Percentiles rank a stretch among this genome's conserved stretches.
Evolutionary conservation across 2,797 vertebrate species (phyloP).

Genomic region (Sarcoramphus papa): DNA sequence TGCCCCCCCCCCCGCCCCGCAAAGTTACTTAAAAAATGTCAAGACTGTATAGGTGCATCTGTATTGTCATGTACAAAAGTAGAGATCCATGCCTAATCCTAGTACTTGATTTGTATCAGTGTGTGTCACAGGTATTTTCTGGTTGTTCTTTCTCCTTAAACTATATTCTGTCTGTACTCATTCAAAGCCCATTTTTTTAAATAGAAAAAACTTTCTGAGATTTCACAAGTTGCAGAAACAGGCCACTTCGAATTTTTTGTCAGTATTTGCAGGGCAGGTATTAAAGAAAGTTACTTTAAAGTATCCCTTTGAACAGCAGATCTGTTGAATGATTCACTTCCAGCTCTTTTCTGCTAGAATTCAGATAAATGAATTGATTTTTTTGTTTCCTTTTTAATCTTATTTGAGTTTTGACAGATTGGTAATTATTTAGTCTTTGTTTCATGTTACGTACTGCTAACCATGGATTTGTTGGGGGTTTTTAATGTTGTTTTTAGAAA

Average conservation of each 20-base stretch:
- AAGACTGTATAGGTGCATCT: background rate
- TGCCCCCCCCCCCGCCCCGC: too few relatives aligned
- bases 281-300: background rate
- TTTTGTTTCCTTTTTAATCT: background rate
- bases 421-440: background rate
- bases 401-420: background rate
- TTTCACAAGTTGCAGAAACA: background rate
- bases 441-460: background rate
- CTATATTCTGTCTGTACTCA: background rate
- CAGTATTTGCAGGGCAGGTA: background rate
- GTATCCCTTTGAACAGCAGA: background rate
- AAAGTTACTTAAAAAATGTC: background rate
- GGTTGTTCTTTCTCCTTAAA: background rate
- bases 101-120: background rate
- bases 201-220: background rate
- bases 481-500: constrained; percentile 37
- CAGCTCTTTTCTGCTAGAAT: background rate
- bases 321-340: background rate
- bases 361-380: background rate
- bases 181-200: background rate
- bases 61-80: background rate
- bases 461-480: background rate
- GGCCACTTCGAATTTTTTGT: background rate
- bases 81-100: background rate
- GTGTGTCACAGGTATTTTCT: background rate